Conservation (phyloP, 2,113 vertebrate genomes). For the Proteles cristata region DNA sequence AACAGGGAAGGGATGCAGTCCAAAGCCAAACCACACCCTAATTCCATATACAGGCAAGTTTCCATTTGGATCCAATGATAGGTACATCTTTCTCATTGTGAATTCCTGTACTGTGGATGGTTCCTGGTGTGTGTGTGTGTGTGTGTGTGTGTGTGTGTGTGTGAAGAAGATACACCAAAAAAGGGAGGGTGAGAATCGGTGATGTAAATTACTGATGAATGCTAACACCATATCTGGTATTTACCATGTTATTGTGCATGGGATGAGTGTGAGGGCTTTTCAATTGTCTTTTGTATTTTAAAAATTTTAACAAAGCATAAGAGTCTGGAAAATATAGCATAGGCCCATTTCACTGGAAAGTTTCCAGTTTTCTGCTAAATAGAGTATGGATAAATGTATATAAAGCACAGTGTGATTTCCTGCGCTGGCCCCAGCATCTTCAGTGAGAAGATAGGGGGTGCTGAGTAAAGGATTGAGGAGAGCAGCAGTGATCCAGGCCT, state of each 20-base stretch:
- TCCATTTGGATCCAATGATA: conserved; percentile 41
- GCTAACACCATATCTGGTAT: background rate
- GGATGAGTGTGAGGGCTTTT: background rate
- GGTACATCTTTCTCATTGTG: conserved; percentile 13
- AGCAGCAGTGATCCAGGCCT: background rate
- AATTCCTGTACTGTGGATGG: background rate
- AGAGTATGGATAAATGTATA: background rate
- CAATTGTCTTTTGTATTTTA: background rate
- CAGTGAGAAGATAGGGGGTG: background rate
- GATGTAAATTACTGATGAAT: background rate
- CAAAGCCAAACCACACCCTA: background rate
- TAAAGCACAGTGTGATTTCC: background rate
- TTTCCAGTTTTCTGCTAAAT: conserved; percentile 23
- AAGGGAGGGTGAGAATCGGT: background rate
- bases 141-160: background rate
- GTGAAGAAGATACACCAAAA: background rate
- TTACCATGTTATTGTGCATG: background rate
- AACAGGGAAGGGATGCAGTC: background rate
- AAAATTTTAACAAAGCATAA: conserved; percentile 4
- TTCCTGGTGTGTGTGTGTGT: background rate
- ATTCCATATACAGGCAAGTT: background rate
- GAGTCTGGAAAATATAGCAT: conserved; percentile 5
- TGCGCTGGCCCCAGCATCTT: background rate
- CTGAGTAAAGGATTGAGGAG: background rate
- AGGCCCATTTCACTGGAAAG: background rate